phyloP scores from a whole-genome alignment of 2,797 vertebrate species.

The Tympanoctomys barrerae region DNA sequence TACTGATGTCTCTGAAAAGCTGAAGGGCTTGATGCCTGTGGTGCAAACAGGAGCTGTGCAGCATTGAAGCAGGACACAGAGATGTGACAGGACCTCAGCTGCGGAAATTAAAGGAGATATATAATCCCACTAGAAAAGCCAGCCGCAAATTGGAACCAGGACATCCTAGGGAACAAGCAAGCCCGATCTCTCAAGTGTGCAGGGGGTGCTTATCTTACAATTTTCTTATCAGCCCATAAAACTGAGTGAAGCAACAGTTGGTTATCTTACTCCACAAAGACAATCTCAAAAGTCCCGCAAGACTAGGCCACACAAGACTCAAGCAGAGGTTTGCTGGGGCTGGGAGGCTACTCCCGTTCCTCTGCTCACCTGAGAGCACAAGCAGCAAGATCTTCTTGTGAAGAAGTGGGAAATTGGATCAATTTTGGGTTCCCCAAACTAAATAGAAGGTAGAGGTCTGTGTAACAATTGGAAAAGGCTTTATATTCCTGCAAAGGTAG shows the following conservation, averaged over 20 bases:
- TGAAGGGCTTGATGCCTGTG: not conserved
- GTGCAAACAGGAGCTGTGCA: not conserved
- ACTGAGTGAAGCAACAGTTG: not conserved
- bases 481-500: not conserved
- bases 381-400: not conserved
- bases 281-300: not conserved
- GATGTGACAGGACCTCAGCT: not conserved
- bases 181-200: not conserved
- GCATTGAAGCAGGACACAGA: not conserved
- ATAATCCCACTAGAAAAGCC: not conserved
- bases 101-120: not conserved
- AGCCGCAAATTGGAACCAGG: not conserved
- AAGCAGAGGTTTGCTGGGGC: not conserved
- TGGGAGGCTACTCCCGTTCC: not conserved
- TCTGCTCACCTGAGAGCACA: not conserved
- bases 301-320: not conserved
- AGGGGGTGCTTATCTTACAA: not conserved
- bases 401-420: not conserved
- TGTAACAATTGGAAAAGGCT: not conserved
- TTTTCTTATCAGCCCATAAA: not conserved
- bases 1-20: not conserved
- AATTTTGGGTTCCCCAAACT: not conserved
- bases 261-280: not conserved
- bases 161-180: accelerated
- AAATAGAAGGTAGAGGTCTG: not conserved